Evolutionary conservation across 2,113 vertebrate genomes (phyloP), one percentile per base, ranked within the genome.

Genomic region (Trogon surrucura): DNA sequence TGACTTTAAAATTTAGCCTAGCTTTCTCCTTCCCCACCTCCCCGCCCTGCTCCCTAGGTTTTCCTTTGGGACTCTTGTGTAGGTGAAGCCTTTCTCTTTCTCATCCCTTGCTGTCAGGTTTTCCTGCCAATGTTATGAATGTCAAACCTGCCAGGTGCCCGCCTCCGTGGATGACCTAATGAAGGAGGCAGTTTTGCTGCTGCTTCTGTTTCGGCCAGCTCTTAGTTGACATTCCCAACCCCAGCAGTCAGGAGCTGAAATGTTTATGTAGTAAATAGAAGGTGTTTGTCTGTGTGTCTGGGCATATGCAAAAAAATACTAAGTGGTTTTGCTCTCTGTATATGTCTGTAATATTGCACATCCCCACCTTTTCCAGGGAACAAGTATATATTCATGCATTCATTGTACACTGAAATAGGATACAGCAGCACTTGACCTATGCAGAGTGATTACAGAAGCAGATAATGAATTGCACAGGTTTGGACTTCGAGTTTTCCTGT

Each of bases 71-170:
- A 85, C 38, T 87, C 65, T 54, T 9, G 2, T 79, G 84, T 92
- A 91, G 85, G 91, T 92, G 83, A 61, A 92, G 56, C 50, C 58
- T 69, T 80, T 77, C 50, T 80, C 34, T 85, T 53, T 47, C n/a
- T 25, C 9, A 9, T 25, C 16, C 20, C 32, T 85, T 65, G 57
- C 71, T 94, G 62, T 73, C 78, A 70, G 30, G 88, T 92, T 88
- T 93, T 91, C 57, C 34, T 91, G 47, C 36, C 80, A 73, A 2
- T 80, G 71, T 48, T 66, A 20, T 78, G 65, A 91, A 81, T 70
- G 65, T 88, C 85, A 89, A 88, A 89, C 54, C 71, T 62, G 69
- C 73, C 80, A 96, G 77, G 65, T 51, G 89, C 95, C 88, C 10
- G 3, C 79, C 80, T 94, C 69, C 60, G 13, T 81, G 91, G 88